Percentiles rank a stretch among this genome's conserved stretches.
Conservation (phyloP, 1,140 invertebrate species). For the Mizuhopecten yessoensis region DNA sequence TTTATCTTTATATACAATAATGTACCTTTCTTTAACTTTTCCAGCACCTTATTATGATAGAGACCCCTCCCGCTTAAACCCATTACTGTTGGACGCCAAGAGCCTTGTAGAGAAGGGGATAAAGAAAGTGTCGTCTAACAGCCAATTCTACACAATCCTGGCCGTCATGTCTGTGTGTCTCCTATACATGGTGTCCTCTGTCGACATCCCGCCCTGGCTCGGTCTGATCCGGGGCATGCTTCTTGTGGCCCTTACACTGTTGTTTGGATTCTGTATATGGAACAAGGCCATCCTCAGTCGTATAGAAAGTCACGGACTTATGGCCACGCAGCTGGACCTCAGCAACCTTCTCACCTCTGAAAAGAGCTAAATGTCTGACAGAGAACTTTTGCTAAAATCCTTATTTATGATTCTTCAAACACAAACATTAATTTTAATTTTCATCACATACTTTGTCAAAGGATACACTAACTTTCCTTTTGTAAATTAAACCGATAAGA, state of each 20-base stretch:
- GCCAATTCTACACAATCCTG: slow-evolving; percentile 63
- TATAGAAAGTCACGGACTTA: slow-evolving; percentile 82
- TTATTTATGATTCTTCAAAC: not conserved
- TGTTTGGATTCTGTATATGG: slow-evolving; percentile 82
- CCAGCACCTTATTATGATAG: not conserved
- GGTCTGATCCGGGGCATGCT: slow-evolving; percentile 66
- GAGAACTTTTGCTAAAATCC: not conserved
- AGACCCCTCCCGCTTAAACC: not conserved
- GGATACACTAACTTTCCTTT: too few species aligned
- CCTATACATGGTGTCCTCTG: slow-evolving; percentile 52
- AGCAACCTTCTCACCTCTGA: slow-evolving; percentile 46
- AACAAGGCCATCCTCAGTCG: slow-evolving; percentile 80
- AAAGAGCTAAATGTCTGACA: not conserved
- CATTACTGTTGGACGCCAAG: slow-evolving; percentile 47
- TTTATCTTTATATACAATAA: too few species aligned
- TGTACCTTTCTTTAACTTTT: not conserved
- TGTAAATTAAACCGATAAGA: not conserved
- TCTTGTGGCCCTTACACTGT: slow-evolving; percentile 77
- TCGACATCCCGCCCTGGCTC: slow-evolving; percentile 65
- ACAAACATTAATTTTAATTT: too few species aligned
- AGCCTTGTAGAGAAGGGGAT: slow-evolving; percentile 67
- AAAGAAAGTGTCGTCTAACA: slow-evolving; percentile 63
- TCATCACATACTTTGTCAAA: too few species aligned
- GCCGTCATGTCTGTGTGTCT: slow-evolving; percentile 67
- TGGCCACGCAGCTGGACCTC: slow-evolving; percentile 80